Percentiles rank a stretch among this genome's conserved stretches.
phyloP scores from a whole-genome alignment of 2,888 invertebrate species.

The Dysmachus trigonus region DNA sequence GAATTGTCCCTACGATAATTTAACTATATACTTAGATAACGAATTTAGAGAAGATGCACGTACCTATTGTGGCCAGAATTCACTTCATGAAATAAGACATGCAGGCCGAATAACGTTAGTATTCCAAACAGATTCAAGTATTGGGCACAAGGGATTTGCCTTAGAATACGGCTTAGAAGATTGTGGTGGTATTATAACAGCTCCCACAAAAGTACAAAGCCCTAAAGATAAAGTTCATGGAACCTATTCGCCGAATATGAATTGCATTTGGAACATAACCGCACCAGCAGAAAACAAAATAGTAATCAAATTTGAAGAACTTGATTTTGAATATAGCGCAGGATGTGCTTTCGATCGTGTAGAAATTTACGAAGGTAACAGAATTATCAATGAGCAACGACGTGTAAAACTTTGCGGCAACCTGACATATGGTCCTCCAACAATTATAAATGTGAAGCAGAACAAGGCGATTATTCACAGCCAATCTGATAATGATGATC shows the following conservation, averaged over 20 bases:
- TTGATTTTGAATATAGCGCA: slow-evolving; percentile 64
- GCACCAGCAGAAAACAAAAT: slow-evolving; percentile 74
- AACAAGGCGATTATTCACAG: slow-evolving; percentile 68
- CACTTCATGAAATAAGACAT: slow-evolving; percentile 31
- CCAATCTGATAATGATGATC: not conserved
- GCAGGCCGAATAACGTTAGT: slow-evolving; percentile 6
- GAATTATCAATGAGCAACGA: slow-evolving; percentile 66
- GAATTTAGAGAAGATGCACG: not conserved
- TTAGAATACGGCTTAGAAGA: slow-evolving; percentile 68
- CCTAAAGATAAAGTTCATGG: slow-evolving; percentile 61
- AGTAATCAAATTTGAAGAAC: slow-evolving; percentile 68
- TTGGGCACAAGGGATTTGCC: slow-evolving; percentile 10
- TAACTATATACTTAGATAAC: slow-evolving; percentile 30
- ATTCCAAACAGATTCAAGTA: slow-evolving; percentile 22
- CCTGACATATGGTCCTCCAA: slow-evolving; percentile 57
- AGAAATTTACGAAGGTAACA: slow-evolving; percentile 69
- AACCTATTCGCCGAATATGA: slow-evolving; percentile 62
- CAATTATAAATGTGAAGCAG: slow-evolving; percentile 69
- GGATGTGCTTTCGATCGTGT: slow-evolving; percentile 72
- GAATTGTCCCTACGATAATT: slow-evolving; percentile 36
- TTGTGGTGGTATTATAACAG: slow-evolving; percentile 79
- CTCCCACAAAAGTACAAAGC: slow-evolving; percentile 69
- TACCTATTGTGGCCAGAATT: slow-evolving; percentile 61
- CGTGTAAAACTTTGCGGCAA: slow-evolving; percentile 70
- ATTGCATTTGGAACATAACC: slow-evolving; percentile 81